Evolutionary conservation across 2,888 invertebrate species (phyloP), one percentile per base, ranked within the genome.

Genomic region (Mechanitis messenoides): DNA sequence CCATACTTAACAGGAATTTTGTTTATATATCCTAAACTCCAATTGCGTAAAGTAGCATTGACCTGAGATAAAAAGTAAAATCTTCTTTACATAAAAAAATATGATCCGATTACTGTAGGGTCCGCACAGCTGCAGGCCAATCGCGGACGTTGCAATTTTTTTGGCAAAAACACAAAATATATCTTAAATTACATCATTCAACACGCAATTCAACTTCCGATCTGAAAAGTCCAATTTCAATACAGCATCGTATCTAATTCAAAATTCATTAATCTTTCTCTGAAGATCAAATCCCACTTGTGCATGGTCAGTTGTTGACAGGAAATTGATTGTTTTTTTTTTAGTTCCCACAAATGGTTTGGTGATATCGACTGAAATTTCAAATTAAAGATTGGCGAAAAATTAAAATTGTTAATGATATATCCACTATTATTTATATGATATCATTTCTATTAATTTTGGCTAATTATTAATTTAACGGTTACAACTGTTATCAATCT

Each of bases 301-400:
- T 84, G 79, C 76, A 82, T 88, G 89, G 89, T 89, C 89, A 90
- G 88, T 88, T 81, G 85, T 80, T 84, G 87, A 87, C 89, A 89
- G 88, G 88, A 90, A 86, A 89, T 87, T 84, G 85, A 86, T 87
- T 84, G 73, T 74, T 69, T 72, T 75, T 77, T 77, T 78, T 66
- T 53, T 45, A 58, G 55, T 66, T 68, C 66, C 75, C 68, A 65
- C 71, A 72, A 73, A 72, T 9, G 56, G 66, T 50, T 3, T 7
- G 47, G 20, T 2, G 20, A 47, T 12, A 28, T 55, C 53, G 55
- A 47, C 60, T 58, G 54, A n/a, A 28, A 50, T 38, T 47, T 28
- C 33, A 50, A 50, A 35, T 58, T 28, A 38, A 35, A 20, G 47
- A 33, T 58, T 38, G 35, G 47, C 7, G 20, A 35, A 56, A 31